These are phyloP conservation scores for Homarus americanus DNA, from an alignment of 1,140 invertebrate species.

Conservation along the genomic window DNA sequence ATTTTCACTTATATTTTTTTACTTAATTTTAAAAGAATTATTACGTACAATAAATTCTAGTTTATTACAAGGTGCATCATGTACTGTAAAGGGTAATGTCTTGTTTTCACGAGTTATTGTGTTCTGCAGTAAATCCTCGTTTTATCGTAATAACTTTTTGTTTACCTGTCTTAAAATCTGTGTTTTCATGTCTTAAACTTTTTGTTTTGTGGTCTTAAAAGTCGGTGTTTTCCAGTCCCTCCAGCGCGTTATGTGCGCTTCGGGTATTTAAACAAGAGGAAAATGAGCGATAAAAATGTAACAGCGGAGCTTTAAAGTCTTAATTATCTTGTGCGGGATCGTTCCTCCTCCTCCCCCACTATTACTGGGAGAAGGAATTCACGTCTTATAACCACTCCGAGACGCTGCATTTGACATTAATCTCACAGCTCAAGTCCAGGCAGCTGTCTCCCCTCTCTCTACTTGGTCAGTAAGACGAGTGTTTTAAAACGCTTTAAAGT, in stretches of 20 bases:
- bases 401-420: neutral
- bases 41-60: no score
- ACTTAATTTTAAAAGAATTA: no score
- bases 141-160: no score
- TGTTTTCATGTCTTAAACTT: neutral
- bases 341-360: neutral
- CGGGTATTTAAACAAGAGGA: neutral
- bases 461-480: no score
- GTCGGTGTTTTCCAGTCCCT: neutral
- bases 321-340: neutral
- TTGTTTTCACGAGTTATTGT: neutral
- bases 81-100: no score
- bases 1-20: no score
- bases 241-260: neutral
- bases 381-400: neutral
- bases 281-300: conserved; percentile 4
- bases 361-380: neutral
- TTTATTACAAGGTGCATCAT: no score
- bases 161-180: no score
- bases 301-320: neutral
- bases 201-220: neutral
- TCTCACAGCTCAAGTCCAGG: neutral
- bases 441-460: neutral
- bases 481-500: no score
- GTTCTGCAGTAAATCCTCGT: neutral